phyloP scores from a whole-genome alignment of 1,140 invertebrate genomes.

The Halyomorpha halys region DNA sequence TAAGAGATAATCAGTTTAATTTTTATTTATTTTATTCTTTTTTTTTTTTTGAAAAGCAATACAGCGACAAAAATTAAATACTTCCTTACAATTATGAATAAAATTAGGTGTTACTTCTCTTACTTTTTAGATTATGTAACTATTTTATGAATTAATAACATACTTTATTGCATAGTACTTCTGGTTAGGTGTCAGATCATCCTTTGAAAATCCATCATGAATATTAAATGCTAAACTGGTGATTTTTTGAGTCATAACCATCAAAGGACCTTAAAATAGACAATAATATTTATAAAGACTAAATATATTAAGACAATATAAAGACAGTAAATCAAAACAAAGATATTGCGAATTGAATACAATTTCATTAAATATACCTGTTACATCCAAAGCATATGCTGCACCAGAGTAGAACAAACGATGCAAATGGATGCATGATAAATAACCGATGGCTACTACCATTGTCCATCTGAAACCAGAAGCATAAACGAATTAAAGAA shows the following conservation, averaged over 20 bases:
- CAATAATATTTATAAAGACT: background rate
- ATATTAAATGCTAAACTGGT: constrained; percentile 84
- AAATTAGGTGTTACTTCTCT: too few species aligned
- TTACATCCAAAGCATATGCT: constrained; percentile 82
- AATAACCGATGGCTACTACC: constrained; percentile 63
- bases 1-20: too few species aligned
- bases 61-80: too few species aligned
- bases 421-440: constrained; percentile 76
- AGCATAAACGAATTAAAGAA: constrained; percentile 26
- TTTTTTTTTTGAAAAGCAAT: too few species aligned
- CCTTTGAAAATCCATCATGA: constrained; percentile 66
- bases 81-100: too few species aligned
- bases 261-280: constrained; percentile 62
- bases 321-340: constrained; percentile 12
- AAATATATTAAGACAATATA: too few species aligned
- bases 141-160: too few species aligned
- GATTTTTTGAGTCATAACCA: constrained; percentile 95
- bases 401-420: constrained; percentile 79
- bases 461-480: constrained; percentile 54
- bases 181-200: constrained; percentile 55
- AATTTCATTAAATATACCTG: constrained; percentile 47
- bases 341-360: constrained; percentile 16
- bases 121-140: too few species aligned
- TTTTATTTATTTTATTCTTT: too few species aligned
- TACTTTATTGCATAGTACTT: constrained; percentile 55